Evolutionary conservation across 2,113 vertebrate genomes (phyloP), one percentile per base, ranked within the genome.

Genomic region (Tauraco erythrolophus): DNA sequence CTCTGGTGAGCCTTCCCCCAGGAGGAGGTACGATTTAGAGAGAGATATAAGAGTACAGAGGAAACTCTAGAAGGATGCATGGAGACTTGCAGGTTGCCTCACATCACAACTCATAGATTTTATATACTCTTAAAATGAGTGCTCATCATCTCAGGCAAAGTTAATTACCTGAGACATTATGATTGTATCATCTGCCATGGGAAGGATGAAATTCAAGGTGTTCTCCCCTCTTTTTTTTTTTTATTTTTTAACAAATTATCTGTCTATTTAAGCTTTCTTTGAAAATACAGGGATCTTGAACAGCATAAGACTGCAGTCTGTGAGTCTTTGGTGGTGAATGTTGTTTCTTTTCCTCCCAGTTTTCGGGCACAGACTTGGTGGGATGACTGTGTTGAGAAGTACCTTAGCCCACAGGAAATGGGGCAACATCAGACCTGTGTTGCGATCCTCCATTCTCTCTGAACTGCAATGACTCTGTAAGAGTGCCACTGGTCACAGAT

Each of bases 111-210:
- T 68, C 87, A 62, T 21, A 66, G 66, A 61, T 89, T 96, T 95
- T 91, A 76, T 56, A 51, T 31, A 66, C 82, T 91, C 43, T 54
- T 69, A 79, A 92, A 89, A 94, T 46, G 90, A 94, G 64, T 24
- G 80, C 91, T 97, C 90, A 77, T 94, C 89, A 94, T 95, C 66
- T 86, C 61, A 70, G 54, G 60, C 53, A 77, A 50, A 86, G 72
- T 39, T 92, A 93, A 95, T 97, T 94, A 94, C 62, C 56, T 91
- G 48, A 93, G 69, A 84, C 51, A 74, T 51, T 57, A n/a, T 68
- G 92, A 97, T 93, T 89, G 17, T 94, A 94, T 96, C 93, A 94
- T 96, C 93, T 96, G 24, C 74, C 31, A 25, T 64, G 43, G 88
- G 75, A 89, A 91, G 69, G 45, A 74, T 54, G n/a, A 92, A 71